These are phyloP conservation scores for Alviniconcha marisindica DNA, from an alignment of 1,140 invertebrate species.

Conservation along the genomic window DNA sequence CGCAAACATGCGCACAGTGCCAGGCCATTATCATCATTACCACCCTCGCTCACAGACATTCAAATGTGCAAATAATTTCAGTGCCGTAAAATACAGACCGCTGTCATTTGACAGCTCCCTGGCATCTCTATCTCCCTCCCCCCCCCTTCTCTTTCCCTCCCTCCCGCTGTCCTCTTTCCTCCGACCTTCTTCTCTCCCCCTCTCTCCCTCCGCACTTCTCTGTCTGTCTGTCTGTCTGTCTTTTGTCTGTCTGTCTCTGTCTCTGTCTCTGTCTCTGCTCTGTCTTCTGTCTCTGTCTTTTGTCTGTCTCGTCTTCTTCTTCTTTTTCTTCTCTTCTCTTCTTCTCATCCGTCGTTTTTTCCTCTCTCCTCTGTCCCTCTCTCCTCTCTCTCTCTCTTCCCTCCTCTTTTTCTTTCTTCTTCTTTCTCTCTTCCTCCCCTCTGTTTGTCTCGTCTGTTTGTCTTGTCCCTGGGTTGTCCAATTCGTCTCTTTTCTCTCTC, in stretches of 20 bases:
- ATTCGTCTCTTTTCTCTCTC: conserved; percentile 14
- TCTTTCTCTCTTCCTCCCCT: background rate
- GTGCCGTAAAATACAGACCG: no score
- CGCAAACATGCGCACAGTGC: no score
- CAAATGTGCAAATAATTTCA: no score
- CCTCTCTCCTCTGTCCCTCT: no score
- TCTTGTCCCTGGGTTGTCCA: no score
- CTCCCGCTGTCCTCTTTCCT: background rate
- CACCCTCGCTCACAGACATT: no score
- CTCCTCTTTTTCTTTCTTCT: background rate
- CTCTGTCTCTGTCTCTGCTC: background rate
- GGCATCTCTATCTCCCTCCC: background rate
- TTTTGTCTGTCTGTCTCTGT: background rate
- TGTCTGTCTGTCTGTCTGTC: background rate
- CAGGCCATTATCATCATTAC: no score
- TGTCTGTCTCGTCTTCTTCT: no score
- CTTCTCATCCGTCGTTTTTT: no score
- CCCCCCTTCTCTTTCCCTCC: background rate
- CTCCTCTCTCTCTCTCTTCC: conserved; percentile 7
- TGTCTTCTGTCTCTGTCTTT: background rate
- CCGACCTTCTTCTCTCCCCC: background rate
- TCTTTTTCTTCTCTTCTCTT: no score
- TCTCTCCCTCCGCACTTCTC: background rate
- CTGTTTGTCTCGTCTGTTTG: background rate
- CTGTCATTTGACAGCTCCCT: no score